A percentile compares a stretch with the other conserved stretches of the same genome.
Conservation (phyloP, 1,140 invertebrate genomes). For the Aleiodes sp. region DNA sequence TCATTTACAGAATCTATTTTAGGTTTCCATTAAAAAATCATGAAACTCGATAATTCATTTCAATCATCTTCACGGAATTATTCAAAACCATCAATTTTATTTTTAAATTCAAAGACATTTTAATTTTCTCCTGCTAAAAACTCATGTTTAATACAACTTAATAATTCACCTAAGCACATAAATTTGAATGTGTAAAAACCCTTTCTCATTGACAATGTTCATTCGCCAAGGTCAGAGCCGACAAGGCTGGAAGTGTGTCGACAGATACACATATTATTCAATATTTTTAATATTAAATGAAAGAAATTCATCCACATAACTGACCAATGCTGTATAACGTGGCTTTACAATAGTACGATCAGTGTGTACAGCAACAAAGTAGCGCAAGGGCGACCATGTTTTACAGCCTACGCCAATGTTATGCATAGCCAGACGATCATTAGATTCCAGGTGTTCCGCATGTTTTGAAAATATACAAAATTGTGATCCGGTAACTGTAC, state of each 20-base stretch:
- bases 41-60: too few species aligned
- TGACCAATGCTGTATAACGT: conserved; percentile 37
- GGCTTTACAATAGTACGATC: conserved; percentile 18
- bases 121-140: too few species aligned
- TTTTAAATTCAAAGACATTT: too few species aligned
- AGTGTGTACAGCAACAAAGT: conserved; percentile 32
- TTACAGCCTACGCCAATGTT: conserved; percentile 19
- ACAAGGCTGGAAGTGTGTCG: too few species aligned
- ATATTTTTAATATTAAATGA: background rate
- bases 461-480: conserved; percentile 44
- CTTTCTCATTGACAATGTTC: too few species aligned
- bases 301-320: conserved; percentile 32
- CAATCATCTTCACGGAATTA: too few species aligned
- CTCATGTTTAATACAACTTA: too few species aligned
- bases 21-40: too few species aligned
- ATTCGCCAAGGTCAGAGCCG: background rate
- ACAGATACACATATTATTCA: background rate
- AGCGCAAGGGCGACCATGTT: conserved; percentile 41
- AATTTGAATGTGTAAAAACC: too few species aligned
- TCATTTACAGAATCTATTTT: too few species aligned
- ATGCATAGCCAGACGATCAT: conserved; percentile 39
- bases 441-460: conserved; percentile 37
- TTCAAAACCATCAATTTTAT: too few species aligned
- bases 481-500: conserved; percentile 38
- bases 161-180: too few species aligned